Evolutionary conservation across 2,113 vertebrate species (phyloP), one percentile per base, ranked within the genome.

Genomic region (Aleadryas rufinucha): DNA sequence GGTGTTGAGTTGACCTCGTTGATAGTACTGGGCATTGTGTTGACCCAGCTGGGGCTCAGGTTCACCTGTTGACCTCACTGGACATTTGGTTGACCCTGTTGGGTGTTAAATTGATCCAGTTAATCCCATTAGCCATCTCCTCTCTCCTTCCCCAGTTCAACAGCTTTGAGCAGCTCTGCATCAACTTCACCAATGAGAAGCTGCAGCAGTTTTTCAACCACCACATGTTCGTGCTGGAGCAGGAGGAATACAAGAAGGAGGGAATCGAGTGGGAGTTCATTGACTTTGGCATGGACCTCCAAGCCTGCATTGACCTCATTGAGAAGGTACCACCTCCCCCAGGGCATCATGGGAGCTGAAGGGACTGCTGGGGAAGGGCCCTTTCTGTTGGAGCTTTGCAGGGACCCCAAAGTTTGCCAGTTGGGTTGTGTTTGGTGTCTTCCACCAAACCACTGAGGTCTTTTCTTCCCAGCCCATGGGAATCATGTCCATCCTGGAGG

Each of bases 291-390:
- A 99, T 99, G 98, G 98, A 99, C 95, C 96, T 99, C 60, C 98
- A 98, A 84, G 98, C 99, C 95, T 99, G 99, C 97, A 99, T 99
- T 2, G 98, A 99, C 93, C 98, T 99, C 88, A 99, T 99, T 2
- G 99, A 99, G 91, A 99, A 99, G 98, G 99, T 99, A 81, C 44
- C 9, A 5, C 6, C 1, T 18, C 11, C 26, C 21, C 0, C 12
- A 6, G 17, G 33, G 53, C 4, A 23, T 45, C 0, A 0, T 74
- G 44, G 10, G 30, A 33, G 27, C 18, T 27, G 59, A 65, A 47
- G 12, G 26, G 12, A 15, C 11, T 72, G 19, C 4, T 13, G 15
- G 33, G 27, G 19, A 66, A 74, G 31, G 14, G 27, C 9, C 4
- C 14, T 64, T 80, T 47, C 31, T 28, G 26, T 1, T 65, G 42